A percentile compares a stretch with the other conserved stretches of the same genome.
These are phyloP conservation scores for Amphimallon solstitiale DNA, from an alignment of 2,888 invertebrate genomes.

Conservation along the genomic window DNA sequence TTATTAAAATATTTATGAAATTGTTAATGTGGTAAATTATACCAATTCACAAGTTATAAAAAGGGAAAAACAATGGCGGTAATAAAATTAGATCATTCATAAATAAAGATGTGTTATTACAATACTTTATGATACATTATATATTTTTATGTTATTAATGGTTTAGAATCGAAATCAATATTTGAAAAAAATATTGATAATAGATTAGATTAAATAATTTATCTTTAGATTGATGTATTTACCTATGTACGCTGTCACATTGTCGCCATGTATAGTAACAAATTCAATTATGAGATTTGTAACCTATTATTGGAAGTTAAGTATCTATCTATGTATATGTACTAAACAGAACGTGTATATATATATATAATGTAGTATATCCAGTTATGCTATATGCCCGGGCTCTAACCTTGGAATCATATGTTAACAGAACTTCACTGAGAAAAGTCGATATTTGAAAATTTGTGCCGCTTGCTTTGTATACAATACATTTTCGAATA, in stretches of 20 bases:
- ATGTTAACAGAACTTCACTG: background rate
- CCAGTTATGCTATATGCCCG: background rate
- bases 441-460: slow-evolving; percentile 21
- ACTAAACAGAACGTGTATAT: no score
- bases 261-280: background rate
- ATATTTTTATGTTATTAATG: background rate
- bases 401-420: slow-evolving; percentile 17
- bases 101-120: no score
- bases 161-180: background rate
- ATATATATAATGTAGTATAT: background rate
- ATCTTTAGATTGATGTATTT: background rate
- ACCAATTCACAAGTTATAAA: no score
- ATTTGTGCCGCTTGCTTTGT: background rate
- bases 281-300: no score
- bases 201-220: slow-evolving; percentile 3
- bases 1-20: no score
- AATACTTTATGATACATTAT: no score
- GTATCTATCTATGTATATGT: no score
- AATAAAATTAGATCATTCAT: no score
- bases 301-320: no score
- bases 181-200: background rate
- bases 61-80: no score
- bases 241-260: background rate
- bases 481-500: background rate
- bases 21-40: no score